phyloP scores from a whole-genome alignment of 1,140 invertebrate genomes.

The Matsumurasca onukii region DNA sequence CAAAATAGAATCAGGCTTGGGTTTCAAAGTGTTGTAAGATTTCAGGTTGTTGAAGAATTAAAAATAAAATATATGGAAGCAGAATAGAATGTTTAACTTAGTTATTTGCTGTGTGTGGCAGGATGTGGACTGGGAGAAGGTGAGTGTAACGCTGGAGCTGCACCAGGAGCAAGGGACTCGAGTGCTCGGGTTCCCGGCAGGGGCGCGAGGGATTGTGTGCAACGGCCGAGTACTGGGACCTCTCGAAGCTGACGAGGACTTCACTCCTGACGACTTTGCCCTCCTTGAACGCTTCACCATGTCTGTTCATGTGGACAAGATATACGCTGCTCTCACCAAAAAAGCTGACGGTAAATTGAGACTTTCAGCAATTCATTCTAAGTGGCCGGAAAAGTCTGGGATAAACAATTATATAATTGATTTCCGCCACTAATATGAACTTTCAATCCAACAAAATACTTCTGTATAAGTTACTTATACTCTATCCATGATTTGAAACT shows the following conservation, averaged over 20 bases:
- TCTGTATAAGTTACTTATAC: too few species aligned
- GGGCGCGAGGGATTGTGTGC: conserved; percentile 70
- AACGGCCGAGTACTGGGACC: conserved; percentile 94
- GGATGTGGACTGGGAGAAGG: conserved; percentile 33
- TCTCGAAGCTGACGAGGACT: conserved; percentile 70
- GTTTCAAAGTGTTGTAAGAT: too few species aligned
- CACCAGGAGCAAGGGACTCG: conserved; percentile 54
- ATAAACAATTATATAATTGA: too few species aligned
- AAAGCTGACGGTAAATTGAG: conserved; percentile 38
- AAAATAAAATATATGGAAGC: not conserved
- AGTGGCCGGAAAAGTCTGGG: too few species aligned
- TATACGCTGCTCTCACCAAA: conserved; percentile 63
- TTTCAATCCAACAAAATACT: too few species aligned
- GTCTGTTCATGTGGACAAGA: conserved; percentile 75
- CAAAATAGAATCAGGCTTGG: too few species aligned
- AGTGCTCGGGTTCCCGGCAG: conserved; percentile 53
- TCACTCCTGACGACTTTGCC: conserved; percentile 89
- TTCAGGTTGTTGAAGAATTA: too few species aligned
- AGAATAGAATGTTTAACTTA: not conserved
- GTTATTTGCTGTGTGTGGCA: conserved; percentile 11
- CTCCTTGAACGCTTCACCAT: conserved; percentile 81
- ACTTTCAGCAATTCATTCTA: too few species aligned
- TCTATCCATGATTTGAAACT: too few species aligned
- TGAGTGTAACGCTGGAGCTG: conserved; percentile 50
- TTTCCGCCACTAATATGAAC: too few species aligned